These are phyloP conservation scores for Polypedilum pembai DNA, from an alignment of 1,140 invertebrate species.

Conservation along the genomic window DNA sequence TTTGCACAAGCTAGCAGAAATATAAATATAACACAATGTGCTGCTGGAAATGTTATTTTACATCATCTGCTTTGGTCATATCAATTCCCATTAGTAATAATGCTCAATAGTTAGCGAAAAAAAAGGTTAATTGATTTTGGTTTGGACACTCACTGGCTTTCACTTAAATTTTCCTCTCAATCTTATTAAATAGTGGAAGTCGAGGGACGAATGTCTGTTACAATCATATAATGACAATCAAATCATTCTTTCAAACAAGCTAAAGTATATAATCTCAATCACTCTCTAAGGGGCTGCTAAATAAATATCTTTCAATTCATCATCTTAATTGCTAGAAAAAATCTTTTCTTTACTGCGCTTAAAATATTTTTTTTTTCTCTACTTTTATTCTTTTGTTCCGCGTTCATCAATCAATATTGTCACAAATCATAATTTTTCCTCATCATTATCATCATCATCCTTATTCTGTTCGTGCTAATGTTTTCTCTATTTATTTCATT, in stretches of 20 bases:
- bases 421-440: neutral
- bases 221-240: too few species aligned
- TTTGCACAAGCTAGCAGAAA: neutral
- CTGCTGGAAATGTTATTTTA: neutral
- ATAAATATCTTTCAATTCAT: too few species aligned
- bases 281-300: too few species aligned
- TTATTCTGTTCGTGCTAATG: neutral
- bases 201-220: too few species aligned
- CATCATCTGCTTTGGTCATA: conserved; percentile 4
- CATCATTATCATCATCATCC: neutral
- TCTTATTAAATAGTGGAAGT: too few species aligned
- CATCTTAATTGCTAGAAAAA: too few species aligned
- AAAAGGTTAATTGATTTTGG: neutral
- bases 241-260: too few species aligned
- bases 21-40: neutral
- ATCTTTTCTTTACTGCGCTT: too few species aligned
- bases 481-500: neutral
- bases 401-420: neutral
- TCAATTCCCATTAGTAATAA: neutral
- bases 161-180: too few species aligned
- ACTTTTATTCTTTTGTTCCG: too few species aligned
- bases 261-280: too few species aligned
- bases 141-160: neutral
- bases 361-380: too few species aligned
- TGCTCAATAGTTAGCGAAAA: neutral